These are phyloP conservation scores for Marmota monax DNA, from an alignment of 2,113 vertebrate species.

Conservation along the genomic window DNA sequence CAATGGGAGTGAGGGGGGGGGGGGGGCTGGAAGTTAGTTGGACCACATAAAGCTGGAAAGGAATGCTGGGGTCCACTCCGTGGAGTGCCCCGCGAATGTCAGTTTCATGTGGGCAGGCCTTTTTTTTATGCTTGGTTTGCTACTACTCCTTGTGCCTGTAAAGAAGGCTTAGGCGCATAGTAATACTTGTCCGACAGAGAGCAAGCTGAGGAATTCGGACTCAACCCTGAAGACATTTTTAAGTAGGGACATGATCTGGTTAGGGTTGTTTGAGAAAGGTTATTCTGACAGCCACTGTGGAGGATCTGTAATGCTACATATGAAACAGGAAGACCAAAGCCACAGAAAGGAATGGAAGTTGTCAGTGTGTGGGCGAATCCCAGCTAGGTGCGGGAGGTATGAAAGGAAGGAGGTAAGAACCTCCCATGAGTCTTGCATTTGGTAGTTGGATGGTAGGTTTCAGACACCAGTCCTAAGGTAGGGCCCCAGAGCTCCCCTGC, in stretches of 20 bases:
- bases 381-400: neutral
- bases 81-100: neutral
- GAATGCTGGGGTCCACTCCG: neutral
- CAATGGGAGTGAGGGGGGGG: neutral
- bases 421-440: no score
- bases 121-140: neutral
- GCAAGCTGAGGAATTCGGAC: neutral
- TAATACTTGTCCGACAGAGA: neutral
- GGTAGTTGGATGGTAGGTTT: neutral
- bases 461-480: neutral
- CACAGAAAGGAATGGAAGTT: neutral
- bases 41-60: neutral
- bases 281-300: neutral
- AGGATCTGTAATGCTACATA: neutral
- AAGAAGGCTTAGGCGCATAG: neutral
- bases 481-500: neutral
- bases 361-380: neutral
- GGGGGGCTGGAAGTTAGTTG: neutral
- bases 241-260: neutral
- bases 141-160: neutral
- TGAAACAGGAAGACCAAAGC: neutral
- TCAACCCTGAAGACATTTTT: constrained; percentile 8
- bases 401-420: neutral
- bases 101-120: neutral
- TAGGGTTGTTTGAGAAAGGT: neutral